Evolutionary conservation across 2,113 vertebrate genomes (phyloP), one percentile per base, ranked within the genome.

Genomic region (Amblyopsis rosae): DNA sequence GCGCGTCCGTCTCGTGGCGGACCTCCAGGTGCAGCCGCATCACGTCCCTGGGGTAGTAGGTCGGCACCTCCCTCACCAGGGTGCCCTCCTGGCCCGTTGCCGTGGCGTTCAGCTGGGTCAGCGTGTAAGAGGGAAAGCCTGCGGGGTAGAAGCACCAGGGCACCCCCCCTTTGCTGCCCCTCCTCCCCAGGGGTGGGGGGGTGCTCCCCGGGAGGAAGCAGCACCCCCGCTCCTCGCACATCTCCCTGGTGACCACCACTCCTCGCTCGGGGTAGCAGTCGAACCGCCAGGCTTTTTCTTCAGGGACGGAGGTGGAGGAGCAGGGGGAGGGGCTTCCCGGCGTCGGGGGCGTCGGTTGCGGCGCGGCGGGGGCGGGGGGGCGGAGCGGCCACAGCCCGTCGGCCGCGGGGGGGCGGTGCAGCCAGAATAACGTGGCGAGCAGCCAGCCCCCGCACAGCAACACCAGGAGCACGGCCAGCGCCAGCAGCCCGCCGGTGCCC

Each of bases 101-200:
- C 0, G 94, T 94, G 61, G 92, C 82, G 1, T 91, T 92, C 3
- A 91, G 26, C 10, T 88, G 90, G 59, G 90, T 82, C 13, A 96
- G 74, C 0, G 77, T 53, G 61, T 96, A 96, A 9, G 92, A 95
- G 16, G 95, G 93, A 68, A 94, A 96, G 47, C 92, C 89, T 0
- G 83, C 73, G 0, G 95, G 91, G 77, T 96, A 96, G 80, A 95
- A 96, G 81, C 95, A 96, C 94, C 95, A 96, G 0, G 95, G 95
- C 49, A 95, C 85, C 26, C 26, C 26, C 26, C 26, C 26, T 26
- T 26, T 26, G 26, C 26, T 26, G 0, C 93, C 93, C 0, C 12
- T 85, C 41, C 57, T 77, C 62, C 73, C 77, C 12, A 45, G n/a
- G 1, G 10, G 77, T 51, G 0, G 1, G 13, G 0, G 0, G 16